Percentiles rank a stretch among this genome's conserved stretches.
Evolutionary conservation across 2,113 vertebrate species (phyloP).

Genomic region (Hippocampus abdominalis): DNA sequence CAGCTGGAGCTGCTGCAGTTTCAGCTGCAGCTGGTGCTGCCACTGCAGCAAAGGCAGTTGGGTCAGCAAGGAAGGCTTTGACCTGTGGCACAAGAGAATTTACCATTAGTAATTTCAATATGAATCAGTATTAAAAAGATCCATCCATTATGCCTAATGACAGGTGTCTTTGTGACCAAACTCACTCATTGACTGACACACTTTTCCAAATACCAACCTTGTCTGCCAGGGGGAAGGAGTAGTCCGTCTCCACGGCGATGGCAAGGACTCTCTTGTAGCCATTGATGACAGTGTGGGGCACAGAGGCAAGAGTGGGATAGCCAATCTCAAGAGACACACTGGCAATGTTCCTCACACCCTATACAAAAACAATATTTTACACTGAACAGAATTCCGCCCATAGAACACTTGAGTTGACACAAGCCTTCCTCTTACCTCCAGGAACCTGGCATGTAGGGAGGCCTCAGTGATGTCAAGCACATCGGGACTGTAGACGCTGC

Average conservation of each 20-base stretch:
- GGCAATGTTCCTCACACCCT: constrained; percentile 96
- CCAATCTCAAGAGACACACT: constrained; percentile 95
- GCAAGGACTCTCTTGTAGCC: constrained; percentile 95
- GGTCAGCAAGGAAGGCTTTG: constrained; percentile 92
- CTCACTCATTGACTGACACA: not conserved
- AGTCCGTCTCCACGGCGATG: constrained; percentile 90
- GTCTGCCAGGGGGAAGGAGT: constrained; percentile 93
- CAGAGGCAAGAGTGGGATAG: constrained; percentile 93
- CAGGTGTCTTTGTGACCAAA: too few relatives aligned
- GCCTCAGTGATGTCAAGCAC: constrained; percentile 98
- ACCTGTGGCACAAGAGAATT: constrained; percentile 61
- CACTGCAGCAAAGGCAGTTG: constrained; percentile 83
- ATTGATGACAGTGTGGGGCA: constrained; percentile 92
- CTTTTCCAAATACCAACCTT: constrained; percentile 76
- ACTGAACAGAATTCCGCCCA: not conserved
- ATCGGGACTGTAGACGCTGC: constrained; percentile 96
- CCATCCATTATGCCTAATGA: not conserved
- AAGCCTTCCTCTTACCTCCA: constrained; percentile 77
- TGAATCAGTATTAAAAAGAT: too few relatives aligned
- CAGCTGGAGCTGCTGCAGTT: constrained; percentile 72
- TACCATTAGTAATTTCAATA: not conserved
- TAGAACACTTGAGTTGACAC: not conserved
- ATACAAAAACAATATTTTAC: constrained; percentile 41
- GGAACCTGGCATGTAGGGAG: constrained; percentile 84
- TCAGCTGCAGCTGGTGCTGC: constrained; percentile 70